Evolutionary conservation across 2,113 vertebrate species (phyloP).

Genomic region (Prochilodus magdalenae): DNA sequence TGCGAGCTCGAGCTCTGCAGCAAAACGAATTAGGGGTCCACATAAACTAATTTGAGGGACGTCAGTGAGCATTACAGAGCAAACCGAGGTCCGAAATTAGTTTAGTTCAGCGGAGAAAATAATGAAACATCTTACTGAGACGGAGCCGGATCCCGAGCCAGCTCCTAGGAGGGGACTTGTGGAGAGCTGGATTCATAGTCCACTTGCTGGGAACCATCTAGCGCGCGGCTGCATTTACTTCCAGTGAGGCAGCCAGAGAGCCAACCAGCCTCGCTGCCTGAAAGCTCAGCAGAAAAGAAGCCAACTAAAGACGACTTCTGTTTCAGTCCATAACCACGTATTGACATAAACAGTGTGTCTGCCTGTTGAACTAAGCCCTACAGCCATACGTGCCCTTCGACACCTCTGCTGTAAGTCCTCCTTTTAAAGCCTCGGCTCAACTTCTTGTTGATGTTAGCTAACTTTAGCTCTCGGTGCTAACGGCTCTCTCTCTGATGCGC

Average conservation of each 20-base stretch:
- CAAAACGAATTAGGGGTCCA: background rate
- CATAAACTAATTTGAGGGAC: background rate
- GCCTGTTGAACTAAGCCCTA: background rate
- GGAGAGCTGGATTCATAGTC: conserved; percentile 74
- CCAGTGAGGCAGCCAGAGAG: background rate
- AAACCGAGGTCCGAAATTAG: background rate
- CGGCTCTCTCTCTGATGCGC: background rate
- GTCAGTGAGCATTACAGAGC: background rate
- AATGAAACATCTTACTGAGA: conserved; percentile 68
- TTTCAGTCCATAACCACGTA: background rate
- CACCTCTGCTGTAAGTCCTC: background rate
- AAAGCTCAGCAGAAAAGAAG: conserved; percentile 14
- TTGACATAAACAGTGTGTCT: background rate
- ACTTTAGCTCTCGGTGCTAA: background rate
- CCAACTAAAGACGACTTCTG: background rate
- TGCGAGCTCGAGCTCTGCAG: too few relatives aligned
- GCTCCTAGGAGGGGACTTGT: conserved; percentile 76
- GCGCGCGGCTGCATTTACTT: conserved; percentile 14
- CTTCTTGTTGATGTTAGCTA: background rate
- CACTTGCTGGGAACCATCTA: conserved; percentile 80
- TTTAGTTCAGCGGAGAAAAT: conserved; percentile 25
- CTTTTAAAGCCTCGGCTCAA: background rate
- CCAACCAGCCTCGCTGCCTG: conserved; percentile 14
- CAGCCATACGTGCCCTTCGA: background rate
- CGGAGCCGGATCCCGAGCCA: conserved; percentile 75